These are phyloP conservation scores for Etheostoma spectabile DNA, from an alignment of 2,113 vertebrate genomes.

Conservation along the genomic window DNA sequence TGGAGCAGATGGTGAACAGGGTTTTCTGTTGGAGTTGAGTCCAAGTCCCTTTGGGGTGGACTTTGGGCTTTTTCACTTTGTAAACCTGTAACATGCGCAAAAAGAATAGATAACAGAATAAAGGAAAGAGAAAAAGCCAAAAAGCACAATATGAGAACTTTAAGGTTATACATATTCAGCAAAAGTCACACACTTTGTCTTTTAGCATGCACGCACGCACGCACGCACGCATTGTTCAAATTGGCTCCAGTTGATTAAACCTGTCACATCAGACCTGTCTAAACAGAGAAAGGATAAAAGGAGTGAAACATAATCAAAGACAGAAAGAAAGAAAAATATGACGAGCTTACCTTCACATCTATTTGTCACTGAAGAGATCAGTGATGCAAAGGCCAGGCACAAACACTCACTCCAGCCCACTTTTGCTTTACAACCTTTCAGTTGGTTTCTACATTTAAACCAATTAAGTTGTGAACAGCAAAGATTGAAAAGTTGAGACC, in stretches of 20 bases:
- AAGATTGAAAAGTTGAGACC: not conserved
- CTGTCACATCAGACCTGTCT: conserved; percentile 41
- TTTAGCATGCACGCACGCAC: not conserved
- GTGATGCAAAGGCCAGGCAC: not conserved
- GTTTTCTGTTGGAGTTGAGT: no score
- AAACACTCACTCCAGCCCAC: conserved; percentile 10
- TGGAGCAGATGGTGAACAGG: no score
- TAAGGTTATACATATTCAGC: no score
- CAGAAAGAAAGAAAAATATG: conserved; percentile 25
- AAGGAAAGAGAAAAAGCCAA: no score
- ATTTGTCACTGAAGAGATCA: conserved; percentile 40
- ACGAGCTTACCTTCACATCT: conserved; percentile 51
- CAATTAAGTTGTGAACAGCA: conserved; percentile 4
- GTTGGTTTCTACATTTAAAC: conserved; percentile 17
- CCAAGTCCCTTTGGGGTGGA: no score
- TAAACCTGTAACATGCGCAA: no score
- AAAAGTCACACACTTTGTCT: not conserved
- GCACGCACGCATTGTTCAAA: conserved; percentile 15
- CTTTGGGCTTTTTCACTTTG: no score
- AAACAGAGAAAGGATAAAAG: conserved; percentile 26
- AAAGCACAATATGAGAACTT: no score
- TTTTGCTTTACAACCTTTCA: not conserved
- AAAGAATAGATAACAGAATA: no score
- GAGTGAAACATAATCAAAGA: conserved; percentile 33
- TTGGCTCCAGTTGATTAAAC: conserved; percentile 45